Base-by-base conservation (phyloP, 2,888 invertebrate species). In the Suillia variegata region DNA sequence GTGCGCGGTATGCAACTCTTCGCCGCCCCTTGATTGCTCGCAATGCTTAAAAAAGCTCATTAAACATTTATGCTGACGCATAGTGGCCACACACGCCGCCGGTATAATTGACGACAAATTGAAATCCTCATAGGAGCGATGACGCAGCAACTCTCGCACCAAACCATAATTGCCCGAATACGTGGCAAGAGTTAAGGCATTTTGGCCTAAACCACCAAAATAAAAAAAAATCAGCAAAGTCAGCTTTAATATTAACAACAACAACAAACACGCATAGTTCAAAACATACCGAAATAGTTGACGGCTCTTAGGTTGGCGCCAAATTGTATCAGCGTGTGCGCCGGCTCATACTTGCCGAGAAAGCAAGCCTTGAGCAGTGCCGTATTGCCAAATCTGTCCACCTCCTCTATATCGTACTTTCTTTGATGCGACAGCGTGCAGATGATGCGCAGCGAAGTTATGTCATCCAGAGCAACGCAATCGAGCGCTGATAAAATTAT, bases 331-430 rank as follows among this genome's bases (percentile, higher is more conserved):
- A 81, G 69, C 0, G 69, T 67, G 2, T 65, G 54, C 4, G 71
- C 78, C 13, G 77, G 75, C 21, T 76, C 73, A 1, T 61, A 22
- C 13, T 67, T 65, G 0, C 79, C 80, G 51, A 76, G 56, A 56
- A 70, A 79, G 54, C 80, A 81, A 4, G 80, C 80, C 53, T 77
- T 79, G 2, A 82, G 66, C 2, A 81, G 66, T 2, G 80, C 74
- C 0, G 81, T 80, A 66, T 81, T 81, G 0, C 80, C 81, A 50
- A 77, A 80, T 5, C 31, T 45, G 61, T 81, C 82, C n/a, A 72
- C 49, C 3, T 69, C 68, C 56, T 81, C 82, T 12, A 80, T 55
- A 45, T 70, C 65, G 2, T 67, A 55, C 1, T 63, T 53, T 8
- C 53, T 59, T 49, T 69, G 67, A 0, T 62, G 61, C 1, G 70